Evolutionary conservation across 2,888 invertebrate species (phyloP), one percentile per base, ranked within the genome.

Genomic region (Psococerastis gibbosa): DNA sequence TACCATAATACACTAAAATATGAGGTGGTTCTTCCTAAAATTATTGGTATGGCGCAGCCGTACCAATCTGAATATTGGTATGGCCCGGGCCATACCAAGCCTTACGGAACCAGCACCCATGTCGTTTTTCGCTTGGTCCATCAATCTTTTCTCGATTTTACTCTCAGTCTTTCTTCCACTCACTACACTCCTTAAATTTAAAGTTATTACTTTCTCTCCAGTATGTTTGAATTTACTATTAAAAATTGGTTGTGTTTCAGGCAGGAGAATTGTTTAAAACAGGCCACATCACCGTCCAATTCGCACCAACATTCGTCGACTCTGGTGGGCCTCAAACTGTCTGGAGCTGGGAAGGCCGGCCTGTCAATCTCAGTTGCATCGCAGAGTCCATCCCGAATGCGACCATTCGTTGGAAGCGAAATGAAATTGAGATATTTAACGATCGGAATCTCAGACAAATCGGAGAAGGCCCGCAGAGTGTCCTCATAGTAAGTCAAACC

Each of bases 321-420:
- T 66, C 73, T 32, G n/a, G n/a, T n/a, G n/a, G n/a, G n/a, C 73
- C 78, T 3, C 55, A 58, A 49, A 54, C 55, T 13, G 71, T 77
- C 1, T 88, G 81, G 74, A 80, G 80, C 23, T 91, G 89, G 89
- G 76, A 79, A 41, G 69, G 73, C 32, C 71, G 71, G 52, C 75
- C 78, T 1, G 83, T 80, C 2, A 91, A 91, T 60, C 67, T 91
- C 4, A 83, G 81, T 47, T 91, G 91, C 57, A 67, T 83, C 35
- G 87, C 88, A n/a, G 82, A 85, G 60, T 66, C 70, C 18, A 75
- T 91, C 54, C 91, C 91, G 2, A 91, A 91, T 58, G 91, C 91
- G 1, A 89, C 89, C 5, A 85, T 91, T 52, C 74, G 75, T 56
- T 91, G 89, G 89, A 73, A 71, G 60, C 72, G 66, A 60, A 56